These are phyloP conservation scores for Loxodonta africana DNA, from an alignment of 2,113 vertebrate genomes.

Conservation along the genomic window DNA sequence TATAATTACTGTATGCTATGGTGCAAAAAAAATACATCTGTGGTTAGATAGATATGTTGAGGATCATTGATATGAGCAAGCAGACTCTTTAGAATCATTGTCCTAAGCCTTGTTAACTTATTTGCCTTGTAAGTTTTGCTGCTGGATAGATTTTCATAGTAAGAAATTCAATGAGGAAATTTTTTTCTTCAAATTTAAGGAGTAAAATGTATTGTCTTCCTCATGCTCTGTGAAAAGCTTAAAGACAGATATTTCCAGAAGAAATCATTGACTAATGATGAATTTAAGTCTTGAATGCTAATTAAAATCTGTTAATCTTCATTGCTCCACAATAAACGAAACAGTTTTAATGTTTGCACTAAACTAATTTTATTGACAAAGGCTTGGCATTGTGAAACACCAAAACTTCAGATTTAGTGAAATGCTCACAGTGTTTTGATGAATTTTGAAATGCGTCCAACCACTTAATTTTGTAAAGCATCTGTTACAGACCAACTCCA, in stretches of 20 bases:
- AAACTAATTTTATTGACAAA: constrained; percentile 86
- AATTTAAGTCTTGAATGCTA: constrained; percentile 77
- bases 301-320: constrained; percentile 82
- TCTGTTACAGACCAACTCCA: constrained; percentile 81
- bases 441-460: constrained; percentile 84
- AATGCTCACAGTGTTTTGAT: constrained; percentile 83
- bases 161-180: constrained; percentile 13
- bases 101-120: constrained; percentile 32
- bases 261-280: constrained; percentile 79
- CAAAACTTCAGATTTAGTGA: constrained; percentile 83
- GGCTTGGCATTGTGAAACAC: constrained; percentile 80
- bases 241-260: constrained; percentile 74
- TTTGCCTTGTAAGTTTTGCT: not conserved
- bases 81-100: constrained; percentile 33
- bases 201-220: not conserved
- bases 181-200: constrained; percentile 51
- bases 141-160: constrained; percentile 14
- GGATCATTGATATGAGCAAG: not conserved
- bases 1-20: not conserved
- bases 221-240: constrained; percentile 54
- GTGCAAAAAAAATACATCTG: not conserved
- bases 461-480: constrained; percentile 84
- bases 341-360: constrained; percentile 68
- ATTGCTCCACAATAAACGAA: constrained; percentile 73
- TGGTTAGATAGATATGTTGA: not conserved